Evolutionary conservation across 53 echinoderm and acorn worm genomes (phyloP), one percentile per base, ranked within the genome.

Genomic region (Crossaster papposus): DNA sequence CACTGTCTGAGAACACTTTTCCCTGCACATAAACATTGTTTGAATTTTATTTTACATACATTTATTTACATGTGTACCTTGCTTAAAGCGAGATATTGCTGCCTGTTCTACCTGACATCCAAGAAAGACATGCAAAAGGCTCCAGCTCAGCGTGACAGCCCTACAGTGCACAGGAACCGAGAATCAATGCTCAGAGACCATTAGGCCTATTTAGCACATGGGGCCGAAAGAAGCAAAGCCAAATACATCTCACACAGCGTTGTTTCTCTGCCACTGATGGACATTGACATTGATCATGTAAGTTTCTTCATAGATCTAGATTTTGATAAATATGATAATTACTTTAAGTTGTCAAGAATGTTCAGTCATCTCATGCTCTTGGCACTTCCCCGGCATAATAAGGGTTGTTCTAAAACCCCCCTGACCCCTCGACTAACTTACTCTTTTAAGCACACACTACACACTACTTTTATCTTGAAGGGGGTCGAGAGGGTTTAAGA

Each of bases 41-140:
- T n/a, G 0, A 10, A 13, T 51, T 51, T 23, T 38, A 26, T 9
- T 24, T 17, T 6, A n/a, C 50, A 53, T 79, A 24, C 15, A 51
- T 2, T 24, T 30, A 51, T 79, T 71, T 30, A 13, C 31, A 24
- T 13, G 71, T 24, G 31, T 71, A 12, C 32, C 32, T 79, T 64
- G 54, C 23, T 5, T 28, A 64, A 80, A 89, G 89, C 89, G 3
- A 80, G 81, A 20, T 89, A 50, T 54, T 80, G 89, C 51, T 89
- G 89, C 20, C 38, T 89, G 29, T 89, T 70, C 70, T 89, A 81
- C 54, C 71, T 64, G 23, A 30, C 89, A 14, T 26, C 80, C 31
- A 80, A 81, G 80, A n/a, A 52, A 14, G n/a, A 89, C 23, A 89
- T 89, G 89, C 89, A 89, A 53, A 17, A 23, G 15, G 65, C 80